Conservation (phyloP, 1,140 invertebrate genomes). For the Zaprionus vittiger region DNA sequence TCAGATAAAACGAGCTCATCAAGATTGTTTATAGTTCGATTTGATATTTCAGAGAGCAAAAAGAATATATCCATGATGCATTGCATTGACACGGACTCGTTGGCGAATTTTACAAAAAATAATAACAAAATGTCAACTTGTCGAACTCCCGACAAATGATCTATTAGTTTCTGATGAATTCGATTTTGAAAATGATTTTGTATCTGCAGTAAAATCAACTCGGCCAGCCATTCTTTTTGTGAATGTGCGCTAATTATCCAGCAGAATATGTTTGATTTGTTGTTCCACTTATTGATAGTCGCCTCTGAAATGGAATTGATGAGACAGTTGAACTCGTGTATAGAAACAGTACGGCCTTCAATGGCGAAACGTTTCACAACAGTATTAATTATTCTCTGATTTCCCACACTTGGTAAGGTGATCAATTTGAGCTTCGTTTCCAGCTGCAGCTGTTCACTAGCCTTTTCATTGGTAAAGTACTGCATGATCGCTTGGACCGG, state of each 20-base stretch:
- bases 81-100: neutral
- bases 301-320: neutral
- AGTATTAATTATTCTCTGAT: neutral
- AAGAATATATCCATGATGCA: neutral
- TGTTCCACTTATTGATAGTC: neutral
- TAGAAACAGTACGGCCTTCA: neutral
- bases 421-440: neutral
- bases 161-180: neutral
- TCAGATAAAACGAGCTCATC: neutral
- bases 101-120: neutral
- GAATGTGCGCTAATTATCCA: constrained; percentile 1
- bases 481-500: neutral
- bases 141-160: neutral
- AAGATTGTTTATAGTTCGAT: neutral
- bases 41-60: neutral
- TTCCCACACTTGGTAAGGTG: neutral
- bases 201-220: neutral
- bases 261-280: neutral
- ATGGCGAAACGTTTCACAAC: neutral
- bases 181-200: neutral
- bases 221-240: neutral
- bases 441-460: neutral
- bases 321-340: neutral
- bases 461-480: neutral
- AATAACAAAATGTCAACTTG: neutral